Evolutionary conservation across 2,888 invertebrate species (phyloP).

Genomic region (Hetaerina titia): DNA sequence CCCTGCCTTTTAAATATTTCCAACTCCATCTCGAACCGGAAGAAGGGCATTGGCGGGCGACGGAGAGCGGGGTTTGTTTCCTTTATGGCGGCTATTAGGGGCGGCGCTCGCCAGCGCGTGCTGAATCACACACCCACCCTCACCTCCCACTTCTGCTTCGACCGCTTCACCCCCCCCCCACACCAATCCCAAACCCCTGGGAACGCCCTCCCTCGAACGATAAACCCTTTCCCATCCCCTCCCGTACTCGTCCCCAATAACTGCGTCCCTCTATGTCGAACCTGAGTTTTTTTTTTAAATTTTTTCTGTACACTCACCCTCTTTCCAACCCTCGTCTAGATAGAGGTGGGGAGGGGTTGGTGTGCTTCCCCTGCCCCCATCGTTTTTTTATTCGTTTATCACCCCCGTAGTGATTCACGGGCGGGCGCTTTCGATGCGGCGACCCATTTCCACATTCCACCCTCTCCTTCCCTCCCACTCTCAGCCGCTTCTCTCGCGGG

Average conservation of each 20-base stretch:
- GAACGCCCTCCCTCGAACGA: background rate
- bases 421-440: background rate
- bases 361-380: background rate
- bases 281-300: background rate
- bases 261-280: background rate
- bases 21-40: constrained; percentile 28
- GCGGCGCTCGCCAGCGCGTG: background rate
- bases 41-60: background rate
- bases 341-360: background rate
- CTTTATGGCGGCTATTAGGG: constrained; percentile 18
- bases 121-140: background rate
- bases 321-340: background rate
- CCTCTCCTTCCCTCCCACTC: background rate
- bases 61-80: background rate
- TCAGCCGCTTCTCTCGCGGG: background rate
- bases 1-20: background rate
- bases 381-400: constrained; percentile 1
- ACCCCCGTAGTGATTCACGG: constrained; percentile 1
- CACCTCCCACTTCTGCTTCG: background rate
- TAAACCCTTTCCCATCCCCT: background rate
- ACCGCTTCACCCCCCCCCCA: background rate
- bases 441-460: background rate
- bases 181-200: background rate
- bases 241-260: background rate
- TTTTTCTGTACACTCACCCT: background rate